These are phyloP conservation scores for Macrobrachium rosenbergii DNA, from an alignment of 1,140 invertebrate species.

Conservation along the genomic window DNA sequence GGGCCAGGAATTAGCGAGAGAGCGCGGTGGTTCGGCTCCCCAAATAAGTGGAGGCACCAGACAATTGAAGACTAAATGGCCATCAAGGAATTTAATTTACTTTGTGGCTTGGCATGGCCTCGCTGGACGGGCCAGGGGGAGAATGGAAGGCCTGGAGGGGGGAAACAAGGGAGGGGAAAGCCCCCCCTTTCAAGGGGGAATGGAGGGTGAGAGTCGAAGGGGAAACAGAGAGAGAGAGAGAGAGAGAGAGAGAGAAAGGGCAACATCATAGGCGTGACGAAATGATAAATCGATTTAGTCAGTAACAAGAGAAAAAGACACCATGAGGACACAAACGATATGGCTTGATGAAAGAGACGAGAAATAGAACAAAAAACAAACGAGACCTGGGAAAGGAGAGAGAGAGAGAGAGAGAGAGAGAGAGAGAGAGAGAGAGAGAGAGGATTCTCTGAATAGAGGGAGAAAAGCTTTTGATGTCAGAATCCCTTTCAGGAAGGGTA, in stretches of 20 bases:
- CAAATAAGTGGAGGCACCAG: slow-evolving; percentile 61
- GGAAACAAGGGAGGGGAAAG: not conserved
- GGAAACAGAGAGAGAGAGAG: slow-evolving; percentile 9
- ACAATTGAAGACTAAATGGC: slow-evolving; percentile 66
- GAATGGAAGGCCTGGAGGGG: not conserved
- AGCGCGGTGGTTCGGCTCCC: slow-evolving; percentile 30
- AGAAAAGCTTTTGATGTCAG: slow-evolving; percentile 3
- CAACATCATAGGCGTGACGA: not conserved
- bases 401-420: too few species aligned
- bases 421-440: too few species aligned
- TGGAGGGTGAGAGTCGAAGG: slow-evolving; percentile 9
- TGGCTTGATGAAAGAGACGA: too few species aligned
- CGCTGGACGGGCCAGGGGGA: slow-evolving; percentile 26
- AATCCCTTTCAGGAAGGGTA: not conserved
- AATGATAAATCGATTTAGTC: slow-evolving; percentile 22
- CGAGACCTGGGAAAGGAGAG: too few species aligned
- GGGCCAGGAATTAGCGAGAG: slow-evolving; percentile 25
- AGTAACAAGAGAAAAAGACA: too few species aligned
- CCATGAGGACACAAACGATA: too few species aligned
- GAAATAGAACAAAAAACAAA: too few species aligned
- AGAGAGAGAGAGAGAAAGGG: slow-evolving; percentile 5
- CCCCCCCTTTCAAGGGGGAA: not conserved
- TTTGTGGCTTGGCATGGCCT: slow-evolving; percentile 64
- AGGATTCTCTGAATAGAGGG: too few species aligned
- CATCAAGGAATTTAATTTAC: slow-evolving; percentile 67